phyloP scores from a whole-genome alignment of 2,888 invertebrate genomes.

The Oscheius sp. region DNA sequence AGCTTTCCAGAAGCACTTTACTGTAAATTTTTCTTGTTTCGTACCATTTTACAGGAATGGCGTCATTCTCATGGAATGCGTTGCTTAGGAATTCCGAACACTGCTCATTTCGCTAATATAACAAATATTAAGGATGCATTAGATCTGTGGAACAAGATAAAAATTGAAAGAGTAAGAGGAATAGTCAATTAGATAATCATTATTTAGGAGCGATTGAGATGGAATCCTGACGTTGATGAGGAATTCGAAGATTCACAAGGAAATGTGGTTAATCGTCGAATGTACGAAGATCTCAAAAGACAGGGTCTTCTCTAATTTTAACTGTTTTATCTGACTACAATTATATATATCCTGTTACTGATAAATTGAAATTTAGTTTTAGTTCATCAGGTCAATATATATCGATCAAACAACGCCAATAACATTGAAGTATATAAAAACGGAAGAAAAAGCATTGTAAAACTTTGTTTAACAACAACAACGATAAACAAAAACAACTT shows the following conservation, averaged over 20 bases:
- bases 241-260: constrained; percentile 98
- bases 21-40: constrained; percentile 72
- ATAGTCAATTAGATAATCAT: constrained; percentile 74
- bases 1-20: constrained; percentile 98
- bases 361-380: too few relatives aligned
- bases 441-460: too few relatives aligned
- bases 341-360: too few relatives aligned
- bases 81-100: constrained; percentile 98
- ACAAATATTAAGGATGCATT: constrained; percentile 77
- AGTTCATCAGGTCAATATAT: too few relatives aligned
- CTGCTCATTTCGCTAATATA: constrained; percentile 99
- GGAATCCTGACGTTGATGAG: constrained; percentile 76
- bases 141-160: constrained; percentile 95
- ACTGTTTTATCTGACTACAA: too few relatives aligned
- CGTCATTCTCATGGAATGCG: constrained; percentile 88
- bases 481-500: background rate
- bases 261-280: constrained; percentile 97
- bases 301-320: constrained; percentile 86
- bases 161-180: constrained; percentile 82
- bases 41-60: constrained; percentile 75
- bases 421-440: too few relatives aligned
- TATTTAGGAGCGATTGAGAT: constrained; percentile 26
- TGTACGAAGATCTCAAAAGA: constrained; percentile 95
- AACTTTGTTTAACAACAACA: background rate
- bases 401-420: too few relatives aligned